A percentile compares a stretch with the other conserved stretches of the same genome.
phyloP scores from a whole-genome alignment of 1,140 invertebrate species.

The Euglossa dilemma region DNA sequence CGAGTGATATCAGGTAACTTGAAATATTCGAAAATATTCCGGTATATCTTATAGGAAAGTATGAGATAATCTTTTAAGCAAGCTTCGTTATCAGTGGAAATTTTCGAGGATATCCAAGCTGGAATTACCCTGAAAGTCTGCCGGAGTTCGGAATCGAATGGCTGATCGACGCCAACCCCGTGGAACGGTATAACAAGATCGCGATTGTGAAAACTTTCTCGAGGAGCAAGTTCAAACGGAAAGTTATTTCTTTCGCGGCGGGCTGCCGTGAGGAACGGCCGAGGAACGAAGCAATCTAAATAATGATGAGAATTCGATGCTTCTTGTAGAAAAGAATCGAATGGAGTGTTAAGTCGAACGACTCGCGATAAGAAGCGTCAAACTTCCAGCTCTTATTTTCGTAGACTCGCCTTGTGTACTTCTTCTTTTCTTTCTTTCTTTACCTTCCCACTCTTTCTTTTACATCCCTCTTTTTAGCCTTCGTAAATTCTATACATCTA shows the following conservation, averaged over 20 bases:
- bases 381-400: not conserved
- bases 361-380: constrained; percentile 2
- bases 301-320: constrained; percentile 16
- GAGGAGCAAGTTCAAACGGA: not conserved
- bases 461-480: not conserved
- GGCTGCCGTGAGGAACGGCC: not conserved
- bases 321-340: not conserved
- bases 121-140: not conserved
- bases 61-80: not conserved
- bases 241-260: constrained; percentile 13
- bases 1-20: not conserved
- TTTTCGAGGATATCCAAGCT: not conserved
- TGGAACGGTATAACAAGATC: constrained; percentile 24
- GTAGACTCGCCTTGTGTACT: not conserved
- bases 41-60: too few species aligned
- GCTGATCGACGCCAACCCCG: not conserved
- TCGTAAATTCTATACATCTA: not conserved
- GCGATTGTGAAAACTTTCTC: constrained; percentile 26
- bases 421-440: not conserved
- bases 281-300: constrained; percentile 7
- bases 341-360: not conserved
- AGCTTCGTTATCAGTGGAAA: constrained; percentile 2
- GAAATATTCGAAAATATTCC: not conserved
- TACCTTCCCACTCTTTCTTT: not conserved
- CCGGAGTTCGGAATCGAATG: not conserved